Evolutionary conservation across 2,888 invertebrate genomes (phyloP), one percentile per base, ranked within the genome.

Genomic region (Pristionchus fissidentatus): DNA sequence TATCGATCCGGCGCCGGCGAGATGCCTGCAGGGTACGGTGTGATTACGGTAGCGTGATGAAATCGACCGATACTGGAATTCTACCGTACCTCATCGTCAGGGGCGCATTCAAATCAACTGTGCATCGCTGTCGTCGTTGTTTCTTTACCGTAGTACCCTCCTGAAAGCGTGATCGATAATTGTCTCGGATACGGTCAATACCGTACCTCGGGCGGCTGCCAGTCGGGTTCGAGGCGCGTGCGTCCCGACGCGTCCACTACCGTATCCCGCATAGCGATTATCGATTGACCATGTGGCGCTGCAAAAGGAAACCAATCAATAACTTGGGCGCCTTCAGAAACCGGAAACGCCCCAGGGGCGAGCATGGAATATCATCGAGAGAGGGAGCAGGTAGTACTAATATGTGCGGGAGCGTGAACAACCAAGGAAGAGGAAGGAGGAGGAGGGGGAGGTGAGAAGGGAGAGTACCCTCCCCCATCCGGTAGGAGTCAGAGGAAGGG

Each of bases 341-440:
- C 10, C 3, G 10, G 29, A 60, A 15, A 60, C 7, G 1, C 29
- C 8, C 8, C 10, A 57, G 26, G 8, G 57, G 60, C 10, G 32
- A 4, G 60, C 60, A 55, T 55, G n/a, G 55, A 22, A 55, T 13
- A 55, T 55, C 4, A 13, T n/a, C n/a, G 55, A 13, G 55, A 22
- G 55, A 7, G n/a, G n/a, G 55, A 55, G 55, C 8, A 55, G 7
- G 70, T 70, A 70, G 70, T 70, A 70, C 70, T 70, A 70, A 70
- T 70, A 70, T 70, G 70, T 70, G 70, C 70, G 70, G 70, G 70
- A 70, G 70, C 38, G 70, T 70, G 70, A 70, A 70, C 70, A 70
- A n/a, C n/a, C n/a, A n/a, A 70, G 70, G 26, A 43, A 43, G 70
- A 60, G 70, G 0, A n/a, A 66, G n/a, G 43, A 41, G 70, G 70